Evolutionary conservation across 2,888 invertebrate genomes (phyloP).

Genomic region (Parnassius glacialis): DNA sequence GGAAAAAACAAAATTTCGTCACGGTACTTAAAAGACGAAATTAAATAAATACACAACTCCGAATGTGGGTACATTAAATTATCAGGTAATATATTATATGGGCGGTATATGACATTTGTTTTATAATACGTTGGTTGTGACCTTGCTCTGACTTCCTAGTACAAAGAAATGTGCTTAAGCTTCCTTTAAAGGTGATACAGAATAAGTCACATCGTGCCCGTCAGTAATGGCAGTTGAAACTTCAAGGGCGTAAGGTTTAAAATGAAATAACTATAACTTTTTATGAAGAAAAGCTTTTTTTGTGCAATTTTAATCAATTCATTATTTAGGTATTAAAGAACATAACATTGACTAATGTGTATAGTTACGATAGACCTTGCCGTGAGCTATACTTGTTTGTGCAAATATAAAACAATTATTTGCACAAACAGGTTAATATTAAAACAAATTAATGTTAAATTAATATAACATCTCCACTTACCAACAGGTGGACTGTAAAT

Average conservation of each 20-base stretch:
- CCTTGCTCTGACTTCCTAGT: slow-evolving; percentile 37
- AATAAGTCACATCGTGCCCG: not conserved
- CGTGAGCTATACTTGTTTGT: too few species aligned
- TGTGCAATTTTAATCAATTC: too few species aligned
- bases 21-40: not conserved
- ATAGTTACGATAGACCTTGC: too few species aligned
- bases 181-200: slow-evolving; percentile 23
- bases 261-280: not conserved
- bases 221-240: slow-evolving; percentile 6
- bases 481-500: too few species aligned
- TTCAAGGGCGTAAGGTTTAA: not conserved
- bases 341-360: too few species aligned
- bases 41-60: not conserved
- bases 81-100: slow-evolving; percentile 20
- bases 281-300: too few species aligned
- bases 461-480: too few species aligned
- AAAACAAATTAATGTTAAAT: too few species aligned
- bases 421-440: too few species aligned
- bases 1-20: too few species aligned
- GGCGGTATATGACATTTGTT: slow-evolving; percentile 29
- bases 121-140: slow-evolving; percentile 25
- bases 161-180: slow-evolving; percentile 34
- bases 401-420: too few species aligned
- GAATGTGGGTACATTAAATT: slow-evolving; percentile 13
- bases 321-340: too few species aligned